Conservation (phyloP, 2,888 invertebrate genomes). For the Rosalia funebris region DNA sequence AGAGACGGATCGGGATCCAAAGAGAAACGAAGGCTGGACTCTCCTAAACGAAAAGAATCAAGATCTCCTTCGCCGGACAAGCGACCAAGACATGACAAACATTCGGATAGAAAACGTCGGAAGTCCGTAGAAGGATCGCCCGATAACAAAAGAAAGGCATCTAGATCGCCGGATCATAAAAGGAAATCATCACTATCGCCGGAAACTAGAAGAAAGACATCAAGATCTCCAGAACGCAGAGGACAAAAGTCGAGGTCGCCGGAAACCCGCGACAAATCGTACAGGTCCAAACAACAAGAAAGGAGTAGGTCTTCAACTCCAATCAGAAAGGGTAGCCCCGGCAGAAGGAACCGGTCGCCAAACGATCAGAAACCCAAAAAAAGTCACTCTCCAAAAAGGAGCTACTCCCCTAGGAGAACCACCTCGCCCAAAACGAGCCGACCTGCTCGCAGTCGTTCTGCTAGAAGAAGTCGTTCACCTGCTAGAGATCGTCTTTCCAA, state of each 20-base stretch:
- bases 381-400: conserved; percentile 10
- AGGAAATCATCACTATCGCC: conserved; percentile 7
- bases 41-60: conserved; percentile 23
- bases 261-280: conserved; percentile 6
- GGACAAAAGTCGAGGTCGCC: conserved; percentile 22
- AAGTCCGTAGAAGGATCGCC: conserved; percentile 9
- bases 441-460: conserved; percentile 11
- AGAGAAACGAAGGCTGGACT: conserved; percentile 22
- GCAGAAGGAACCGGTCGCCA: conserved; percentile 12
- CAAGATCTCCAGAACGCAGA: conserved; percentile 8
- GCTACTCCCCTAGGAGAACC: conserved; percentile 12
- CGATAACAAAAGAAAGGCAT: conserved; percentile 10
- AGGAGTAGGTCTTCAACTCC: conserved; percentile 16
- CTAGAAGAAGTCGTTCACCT: neutral
- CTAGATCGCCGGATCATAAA: conserved; percentile 12
- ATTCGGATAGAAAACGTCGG: conserved; percentile 3
- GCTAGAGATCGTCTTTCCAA: neutral
- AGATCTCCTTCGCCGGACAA: conserved; percentile 26
- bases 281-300: conserved; percentile 14
- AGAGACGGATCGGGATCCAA: conserved; percentile 35
- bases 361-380: too few relatives aligned
- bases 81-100: conserved; percentile 50
- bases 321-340: conserved; percentile 4
- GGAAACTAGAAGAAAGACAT: conserved; percentile 6
- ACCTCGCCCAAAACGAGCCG: conserved; percentile 6